Base-by-base conservation (phyloP, 2,888 invertebrate genomes). In the Hydropsyche betteni region DNA sequence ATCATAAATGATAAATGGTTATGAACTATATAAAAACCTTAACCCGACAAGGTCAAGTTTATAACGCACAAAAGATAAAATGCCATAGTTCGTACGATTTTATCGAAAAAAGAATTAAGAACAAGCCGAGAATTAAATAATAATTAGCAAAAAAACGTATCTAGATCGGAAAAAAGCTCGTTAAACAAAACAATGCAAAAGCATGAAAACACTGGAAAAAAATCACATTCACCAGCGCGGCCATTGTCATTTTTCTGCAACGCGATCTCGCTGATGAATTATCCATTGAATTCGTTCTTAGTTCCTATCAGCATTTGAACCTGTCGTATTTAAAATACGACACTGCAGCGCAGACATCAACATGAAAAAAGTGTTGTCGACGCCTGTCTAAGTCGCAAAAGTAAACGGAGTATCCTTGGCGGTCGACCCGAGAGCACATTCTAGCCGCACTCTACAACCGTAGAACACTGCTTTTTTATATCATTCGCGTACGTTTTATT, bases 391-490 rank as follows among this genome's bases (percentile, higher is more conserved):
- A 24, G n/a, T 5, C 5, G 34, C 61, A 58, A 69, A 73, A 77
- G 75, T 77, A 77, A 77, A 74, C 69, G 77, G 52, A 53, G 68
- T 75, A 72, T 77, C 77, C 77, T 77, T 77, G 77, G 74, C 64
- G 74, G 33, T 55, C n/a, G 69, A 69, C 24, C 24, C 24, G 24
- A 24, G 24, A 50, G 55, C 70, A 55, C 74, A 76, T 74, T 74
- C 74, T 74, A 74, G 10, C 50, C 50, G 61, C 38, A 10, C 24
- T 69, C 68, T 8, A 34, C 8, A n/a, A 7, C 44, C 34, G 44
- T n/a, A 55, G 7, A 53, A 50, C 44, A 55, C 58, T 34, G 71
- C 61, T 50, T 75, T 69, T 64, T 34, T 44, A 68, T 73, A 53
- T 64, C 33, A 51, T 51, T 50, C 24, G 24, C 24, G 24, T 24